Conservation (phyloP, 2,113 vertebrate genomes). For the Regulus satrapa region DNA sequence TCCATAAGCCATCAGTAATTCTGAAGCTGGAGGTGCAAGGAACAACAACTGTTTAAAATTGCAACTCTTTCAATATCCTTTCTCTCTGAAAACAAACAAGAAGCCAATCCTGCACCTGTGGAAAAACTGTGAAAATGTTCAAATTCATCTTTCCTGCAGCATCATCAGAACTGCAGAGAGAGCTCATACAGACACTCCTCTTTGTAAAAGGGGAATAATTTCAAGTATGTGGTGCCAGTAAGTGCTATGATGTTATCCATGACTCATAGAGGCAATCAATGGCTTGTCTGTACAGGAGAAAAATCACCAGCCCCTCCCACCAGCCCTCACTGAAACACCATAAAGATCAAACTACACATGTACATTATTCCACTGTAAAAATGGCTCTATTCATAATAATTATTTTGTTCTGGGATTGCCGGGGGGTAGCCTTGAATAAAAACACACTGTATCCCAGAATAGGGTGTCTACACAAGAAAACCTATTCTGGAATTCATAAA, state of each 20-base stretch:
- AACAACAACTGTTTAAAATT: neutral
- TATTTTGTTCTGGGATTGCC: conserved; percentile 20
- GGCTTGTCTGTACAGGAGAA: conserved; percentile 46
- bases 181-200: conserved; percentile 36
- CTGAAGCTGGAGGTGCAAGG: neutral
- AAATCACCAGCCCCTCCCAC: conserved; percentile 44
- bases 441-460: neutral
- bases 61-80: neutral
- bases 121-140: neutral
- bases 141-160: conserved; percentile 38
- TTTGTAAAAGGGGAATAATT: conserved; percentile 53
- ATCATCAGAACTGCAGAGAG: conserved; percentile 25
- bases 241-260: conserved; percentile 54
- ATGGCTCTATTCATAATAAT: conserved; percentile 46
- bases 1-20: neutral
- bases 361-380: conserved; percentile 38
- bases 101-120: conserved; percentile 4
- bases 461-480: neutral
- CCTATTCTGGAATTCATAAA: neutral
- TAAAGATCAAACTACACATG: conserved; percentile 48
- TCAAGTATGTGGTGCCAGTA: conserved; percentile 54
- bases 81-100: conserved; percentile 16
- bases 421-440: conserved; percentile 5
- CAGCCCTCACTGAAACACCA: neutral
- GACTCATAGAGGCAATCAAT: conserved; percentile 60